Base-by-base conservation (phyloP, 2,888 invertebrate species). In the Apotomis capreana region DNA sequence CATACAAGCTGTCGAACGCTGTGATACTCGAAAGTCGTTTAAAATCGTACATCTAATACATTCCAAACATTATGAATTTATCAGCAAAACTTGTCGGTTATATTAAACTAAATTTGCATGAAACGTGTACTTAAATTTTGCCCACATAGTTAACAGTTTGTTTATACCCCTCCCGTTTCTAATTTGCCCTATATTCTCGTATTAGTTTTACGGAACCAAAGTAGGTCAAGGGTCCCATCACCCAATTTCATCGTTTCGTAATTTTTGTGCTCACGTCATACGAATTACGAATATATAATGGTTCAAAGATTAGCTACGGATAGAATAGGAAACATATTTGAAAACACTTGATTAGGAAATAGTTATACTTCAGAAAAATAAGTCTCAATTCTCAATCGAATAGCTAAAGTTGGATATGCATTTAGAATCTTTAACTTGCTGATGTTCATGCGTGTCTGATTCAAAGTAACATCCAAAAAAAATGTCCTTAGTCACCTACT, bases 191-290 rank as follows among this genome's bases (percentile, higher is more conserved):
- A 55, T 65, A 59, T 57, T 61, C 55, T 12, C 44, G 51, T 71
- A 26, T 26, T 26, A 44, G 12, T 26, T 67, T 52, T 55, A 60
- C 49, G 61, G 40, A 13, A 40, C n/a, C 13, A 15, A 73, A 73
- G 6, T 72, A 10, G 72, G 88, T 88, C 91, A 90, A 90, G 90
- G 90, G 78, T 84, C 75, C 81, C 69, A 80, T 87, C 87, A 87
- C 87, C 89, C 74, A 86, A 84, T 87, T 89, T 75, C 73, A 65
- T 70, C 70, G 80, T 83, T 84, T 82, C 80, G 79, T 82, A 81
- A 85, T 81, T 78, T 79, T 55, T 49, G n/a, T 52, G 52, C 26
- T 68, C 62, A 37, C 52, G 54, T 72, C 46, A 62, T 8, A 62
- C 44, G n/a, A 51, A 72, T 63, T 8, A 62, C 44, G n/a, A 51